A percentile compares a stretch with the other conserved stretches of the same genome.
These are phyloP conservation scores for Scrobipalpa atriplicella DNA, from an alignment of 2,888 invertebrate genomes.

Conservation along the genomic window DNA sequence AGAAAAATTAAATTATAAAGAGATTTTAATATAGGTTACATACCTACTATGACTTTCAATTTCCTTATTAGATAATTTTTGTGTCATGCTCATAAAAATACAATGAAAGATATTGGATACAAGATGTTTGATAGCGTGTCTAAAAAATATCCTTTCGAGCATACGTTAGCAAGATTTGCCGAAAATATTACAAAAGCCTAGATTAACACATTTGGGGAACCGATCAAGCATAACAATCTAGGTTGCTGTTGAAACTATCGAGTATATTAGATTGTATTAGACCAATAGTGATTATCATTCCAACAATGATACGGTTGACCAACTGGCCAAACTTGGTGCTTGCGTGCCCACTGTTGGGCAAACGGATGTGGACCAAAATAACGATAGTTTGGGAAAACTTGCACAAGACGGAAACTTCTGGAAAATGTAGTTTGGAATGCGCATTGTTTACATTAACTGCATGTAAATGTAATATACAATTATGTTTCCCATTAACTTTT, in stretches of 20 bases:
- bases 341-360: constrained; percentile 17
- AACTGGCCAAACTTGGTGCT: constrained; percentile 5
- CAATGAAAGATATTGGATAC: no score
- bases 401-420: not conserved
- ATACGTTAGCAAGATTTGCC: not conserved
- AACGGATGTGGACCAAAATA: constrained; percentile 9
- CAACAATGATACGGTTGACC: constrained; percentile 14
- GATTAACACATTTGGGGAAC: not conserved
- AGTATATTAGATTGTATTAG: constrained; percentile 8
- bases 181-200: not conserved
- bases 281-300: constrained; percentile 18
- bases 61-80: no score
- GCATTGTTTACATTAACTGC: not conserved
- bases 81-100: no score
- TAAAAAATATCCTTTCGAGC: not conserved
- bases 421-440: not conserved
- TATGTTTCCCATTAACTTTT: no score
- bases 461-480: no score
- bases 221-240: constrained; percentile 18
- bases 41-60: no score
- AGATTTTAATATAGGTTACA: no score
- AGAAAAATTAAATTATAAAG: no score
- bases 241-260: constrained; percentile 12
- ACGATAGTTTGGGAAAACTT: not conserved
- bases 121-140: no score